Base-by-base conservation (phyloP, 2,113 vertebrate genomes). In the Lota lota region DNA sequence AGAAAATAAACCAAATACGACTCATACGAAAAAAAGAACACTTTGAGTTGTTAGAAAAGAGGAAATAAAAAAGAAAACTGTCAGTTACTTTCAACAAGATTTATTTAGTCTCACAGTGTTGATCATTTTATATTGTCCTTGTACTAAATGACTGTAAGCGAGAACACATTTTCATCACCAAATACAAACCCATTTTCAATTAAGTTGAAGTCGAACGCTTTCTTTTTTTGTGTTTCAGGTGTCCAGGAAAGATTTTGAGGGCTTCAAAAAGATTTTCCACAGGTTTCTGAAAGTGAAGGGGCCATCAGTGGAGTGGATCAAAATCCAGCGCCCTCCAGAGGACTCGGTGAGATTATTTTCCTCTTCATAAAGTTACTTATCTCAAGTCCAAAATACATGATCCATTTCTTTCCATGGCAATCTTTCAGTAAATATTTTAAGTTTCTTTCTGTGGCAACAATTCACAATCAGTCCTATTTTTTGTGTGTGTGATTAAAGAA, bases 221-320 rank as follows among this genome's bases (percentile, higher is more conserved):
- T 0, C 8, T 54, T 67, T 22, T 10, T 65, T 75, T 68, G 22
- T 47, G 0, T 90, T 83, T n/a, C 82, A 99, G 97, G 91, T 93
- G 73, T 91, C 93, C 79, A 94, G 94, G 76, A 99, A 97, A 71
- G 95, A 99, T 70, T 93, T 99, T 58, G 93, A 95, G 75, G 97
- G 97, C 79, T 99, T 99, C 88, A 94, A 94, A 90, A 94, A 95
- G 74, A 89, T 99, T 18, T 99, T 98, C 90, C 96, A 97, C 87
- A 93, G 95, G 87, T 99, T 99, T 79, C 92, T 99, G 69, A 94
- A 96, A 93, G 95, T 94, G 89, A 98, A 97, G 82, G 96, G 96
- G 78, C 97, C 97, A 3, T 91, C 95, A 36, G 94, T 99, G 18
- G 95, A 99, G 78, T 99, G 97, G 97, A 92, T 89, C 22, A 98